Base-by-base conservation (phyloP, 2,797 vertebrate genomes). In the Geotrypetes seraphini region DNA sequence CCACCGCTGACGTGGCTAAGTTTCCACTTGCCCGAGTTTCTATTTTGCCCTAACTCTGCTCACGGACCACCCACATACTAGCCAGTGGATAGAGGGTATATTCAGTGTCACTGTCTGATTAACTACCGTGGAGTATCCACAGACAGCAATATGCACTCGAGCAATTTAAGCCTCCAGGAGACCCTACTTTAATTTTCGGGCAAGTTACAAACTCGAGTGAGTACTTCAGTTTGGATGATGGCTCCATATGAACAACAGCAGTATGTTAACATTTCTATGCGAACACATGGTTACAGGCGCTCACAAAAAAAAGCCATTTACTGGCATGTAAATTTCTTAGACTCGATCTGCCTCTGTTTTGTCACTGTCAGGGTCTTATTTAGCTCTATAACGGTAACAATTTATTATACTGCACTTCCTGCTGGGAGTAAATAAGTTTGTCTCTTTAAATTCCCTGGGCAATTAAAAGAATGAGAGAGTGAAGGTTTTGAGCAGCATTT, bases 391-490 rank as follows among this genome's bases (percentile, higher is more conserved):
- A 50, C 33, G 40, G 61, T 11, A 62, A 63, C 82, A 80, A 79
- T 86, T 87, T 86, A 86, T 87, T 81, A 70, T 66, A 49, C 56
- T 50, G 43, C 66, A 61, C 73, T 80, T 81, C 66, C 71, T 68
- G 51, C 62, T 22, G 51, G 59, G 69, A 75, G 81, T 86, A 83
- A 83, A 83, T 76, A 79, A 81, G 75, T 74, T 75, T 79, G 72
- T 73, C 75, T 78, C 60, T 71, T 79, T 63, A 77, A 78, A 78
- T 71, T 83, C 78, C 66, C 73, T 37, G 43, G 74, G 71, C 75
- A 79, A 83, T 86, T 83, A 82, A 68, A 73, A 71, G 73, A 70
- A 78, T 74, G 76, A 75, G 77, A 78, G 73, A 63, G 69, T 50
- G 59, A 69, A n/a, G 58, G 53, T 50, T 39, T 8, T 19, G 66